Evolutionary conservation across 2,888 invertebrate species (phyloP).

Genomic region (Apotomis capreana): DNA sequence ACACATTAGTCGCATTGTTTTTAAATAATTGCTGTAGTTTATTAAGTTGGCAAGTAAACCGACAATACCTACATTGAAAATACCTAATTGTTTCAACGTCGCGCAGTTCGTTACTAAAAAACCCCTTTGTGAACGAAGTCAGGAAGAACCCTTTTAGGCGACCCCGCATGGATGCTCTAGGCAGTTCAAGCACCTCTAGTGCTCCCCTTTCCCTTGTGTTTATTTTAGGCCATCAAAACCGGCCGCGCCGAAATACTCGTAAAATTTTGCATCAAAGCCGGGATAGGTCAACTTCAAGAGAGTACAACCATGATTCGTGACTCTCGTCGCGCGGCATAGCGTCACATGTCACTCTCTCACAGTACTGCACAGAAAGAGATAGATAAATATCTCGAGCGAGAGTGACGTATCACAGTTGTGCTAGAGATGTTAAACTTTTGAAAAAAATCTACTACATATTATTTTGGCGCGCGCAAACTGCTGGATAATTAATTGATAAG

Average conservation of each 20-base stretch:
- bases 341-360: too few relatives aligned
- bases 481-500: too few relatives aligned
- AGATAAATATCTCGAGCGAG: too few relatives aligned
- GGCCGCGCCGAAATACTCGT: neutral
- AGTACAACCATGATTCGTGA: too few relatives aligned
- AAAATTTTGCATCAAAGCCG: neutral
- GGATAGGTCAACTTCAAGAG: neutral
- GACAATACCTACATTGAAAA: neutral
- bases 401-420: too few relatives aligned
- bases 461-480: too few relatives aligned
- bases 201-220: constrained; percentile 24
- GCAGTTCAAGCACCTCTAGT: constrained; percentile 23
- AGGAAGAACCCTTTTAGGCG: constrained; percentile 18
- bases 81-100: neutral
- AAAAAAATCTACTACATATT: too few relatives aligned
- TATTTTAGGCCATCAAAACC: constrained; percentile 22
- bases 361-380: too few relatives aligned
- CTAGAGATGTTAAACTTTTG: too few relatives aligned
- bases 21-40: neutral
- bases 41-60: neutral
- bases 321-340: too few relatives aligned
- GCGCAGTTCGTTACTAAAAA: constrained; percentile 7
- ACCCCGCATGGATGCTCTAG: constrained; percentile 24
- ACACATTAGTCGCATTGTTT: too few relatives aligned
- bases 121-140: constrained; percentile 11